A percentile compares a stretch with the other conserved stretches of the same genome.
Conservation (phyloP, 2,888 invertebrate genomes). For the Balanococcus diminutus region DNA sequence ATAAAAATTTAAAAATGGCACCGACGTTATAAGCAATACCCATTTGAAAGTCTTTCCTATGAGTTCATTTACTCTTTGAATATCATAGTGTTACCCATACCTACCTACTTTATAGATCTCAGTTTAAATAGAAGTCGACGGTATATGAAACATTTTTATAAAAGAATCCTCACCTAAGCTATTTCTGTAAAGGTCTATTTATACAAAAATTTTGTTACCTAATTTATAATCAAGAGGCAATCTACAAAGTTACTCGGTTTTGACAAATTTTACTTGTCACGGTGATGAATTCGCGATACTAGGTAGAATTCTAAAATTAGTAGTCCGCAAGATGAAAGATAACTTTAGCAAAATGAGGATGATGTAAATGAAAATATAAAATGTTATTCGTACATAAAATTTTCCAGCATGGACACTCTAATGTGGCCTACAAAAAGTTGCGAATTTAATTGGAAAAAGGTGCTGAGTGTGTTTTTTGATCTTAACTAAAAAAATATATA, state of each 20-base stretch:
- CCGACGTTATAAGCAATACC: no score
- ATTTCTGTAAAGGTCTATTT: background rate
- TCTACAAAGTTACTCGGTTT: background rate
- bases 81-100: no score
- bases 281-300: background rate
- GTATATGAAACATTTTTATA: background rate
- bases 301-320: background rate
- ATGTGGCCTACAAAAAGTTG: background rate
- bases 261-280: background rate
- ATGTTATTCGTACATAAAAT: no score
- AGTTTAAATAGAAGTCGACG: background rate
- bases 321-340: background rate
- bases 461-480: no score
- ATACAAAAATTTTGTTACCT: background rate
- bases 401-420: background rate
- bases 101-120: no score
- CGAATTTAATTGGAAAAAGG: background rate
- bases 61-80: background rate
- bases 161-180: no score
- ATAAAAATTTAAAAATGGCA: background rate
- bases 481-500: no score
- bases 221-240: background rate
- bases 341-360: background rate
- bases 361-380: background rate
- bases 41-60: background rate